phyloP scores from a whole-genome alignment of 2,797 vertebrate genomes.

The Holocentrus rufus region DNA sequence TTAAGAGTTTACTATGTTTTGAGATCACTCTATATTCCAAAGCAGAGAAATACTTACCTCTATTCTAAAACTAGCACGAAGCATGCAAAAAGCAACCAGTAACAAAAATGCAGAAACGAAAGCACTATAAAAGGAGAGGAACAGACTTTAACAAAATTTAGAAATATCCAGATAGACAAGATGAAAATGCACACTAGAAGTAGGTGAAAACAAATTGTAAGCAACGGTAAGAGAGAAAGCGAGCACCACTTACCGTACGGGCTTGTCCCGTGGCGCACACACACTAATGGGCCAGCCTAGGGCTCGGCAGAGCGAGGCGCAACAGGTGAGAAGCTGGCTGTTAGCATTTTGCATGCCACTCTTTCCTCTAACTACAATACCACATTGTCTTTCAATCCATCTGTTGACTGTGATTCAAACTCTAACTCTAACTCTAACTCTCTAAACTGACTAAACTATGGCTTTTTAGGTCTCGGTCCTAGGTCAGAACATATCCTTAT shows the following conservation, averaged over 20 bases:
- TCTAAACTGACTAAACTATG: constrained; percentile 2
- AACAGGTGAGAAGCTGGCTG: constrained; percentile 95
- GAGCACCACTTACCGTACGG: constrained; percentile 92
- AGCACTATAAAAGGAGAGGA: constrained; percentile 21
- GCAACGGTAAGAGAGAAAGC: constrained; percentile 80
- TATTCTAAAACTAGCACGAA: constrained; percentile 63
- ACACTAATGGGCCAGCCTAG: constrained; percentile 85
- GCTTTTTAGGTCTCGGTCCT: not conserved
- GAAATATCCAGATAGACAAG: constrained; percentile 57
- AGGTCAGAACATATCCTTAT: not conserved
- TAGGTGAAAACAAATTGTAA: constrained; percentile 50
- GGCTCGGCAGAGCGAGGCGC: constrained; percentile 90
- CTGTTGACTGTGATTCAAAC: not conserved
- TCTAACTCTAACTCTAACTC: too few relatives aligned
- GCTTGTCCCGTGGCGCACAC: constrained; percentile 83
- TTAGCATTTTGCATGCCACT: constrained; percentile 96
- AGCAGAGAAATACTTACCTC: constrained; percentile 48
- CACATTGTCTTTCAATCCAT: constrained; percentile 35
- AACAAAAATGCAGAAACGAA: constrained; percentile 40
- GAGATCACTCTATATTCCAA: not conserved
- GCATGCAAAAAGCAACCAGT: constrained; percentile 76
- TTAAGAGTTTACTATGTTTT: not conserved
- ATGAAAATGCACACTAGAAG: constrained; percentile 28
- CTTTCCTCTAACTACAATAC: constrained; percentile 66
- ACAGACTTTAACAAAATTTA: constrained; percentile 23